Evolutionary conservation across 2,888 invertebrate species (phyloP).

Genomic region (Temnothorax ravouxi): DNA sequence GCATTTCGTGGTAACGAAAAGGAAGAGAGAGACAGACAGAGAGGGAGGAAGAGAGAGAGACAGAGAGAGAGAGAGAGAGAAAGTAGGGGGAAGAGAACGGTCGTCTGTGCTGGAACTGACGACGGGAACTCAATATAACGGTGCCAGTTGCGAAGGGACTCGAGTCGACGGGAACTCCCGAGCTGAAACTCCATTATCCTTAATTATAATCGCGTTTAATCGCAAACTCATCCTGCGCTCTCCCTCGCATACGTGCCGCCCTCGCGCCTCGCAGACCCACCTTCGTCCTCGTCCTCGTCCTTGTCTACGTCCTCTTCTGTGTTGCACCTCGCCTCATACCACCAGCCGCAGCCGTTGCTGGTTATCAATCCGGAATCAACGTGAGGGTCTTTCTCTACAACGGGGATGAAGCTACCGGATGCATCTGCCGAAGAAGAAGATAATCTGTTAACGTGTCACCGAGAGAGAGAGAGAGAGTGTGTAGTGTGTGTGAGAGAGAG

Average conservation of each 20-base stretch:
- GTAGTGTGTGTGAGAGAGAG: too few species aligned
- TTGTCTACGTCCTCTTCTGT: conserved; percentile 28
- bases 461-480: not conserved
- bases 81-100: not conserved
- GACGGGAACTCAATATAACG: conserved; percentile 75
- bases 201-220: conserved; percentile 85
- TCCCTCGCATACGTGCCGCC: conserved; percentile 70
- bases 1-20: conserved; percentile 60
- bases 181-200: conserved; percentile 84
- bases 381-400: conserved; percentile 54
- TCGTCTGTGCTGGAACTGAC: conserved; percentile 52
- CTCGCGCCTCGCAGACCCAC: conserved; percentile 46
- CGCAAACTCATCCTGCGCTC: conserved; percentile 80
- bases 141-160: conserved; percentile 77
- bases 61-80: not conserved
- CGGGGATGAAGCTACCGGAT: conserved; percentile 3
- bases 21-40: not conserved
- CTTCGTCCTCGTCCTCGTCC: conserved; percentile 36
- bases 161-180: conserved; percentile 78
- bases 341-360: conserved; percentile 68
- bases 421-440: conserved; percentile 26
- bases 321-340: conserved; percentile 63
- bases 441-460: conserved; percentile 25
- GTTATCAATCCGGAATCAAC: conserved; percentile 81
- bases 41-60: not conserved